Evolutionary conservation across 2,113 vertebrate genomes (phyloP), one percentile per base, ranked within the genome.

Genomic region (Scomber japonicus): DNA sequence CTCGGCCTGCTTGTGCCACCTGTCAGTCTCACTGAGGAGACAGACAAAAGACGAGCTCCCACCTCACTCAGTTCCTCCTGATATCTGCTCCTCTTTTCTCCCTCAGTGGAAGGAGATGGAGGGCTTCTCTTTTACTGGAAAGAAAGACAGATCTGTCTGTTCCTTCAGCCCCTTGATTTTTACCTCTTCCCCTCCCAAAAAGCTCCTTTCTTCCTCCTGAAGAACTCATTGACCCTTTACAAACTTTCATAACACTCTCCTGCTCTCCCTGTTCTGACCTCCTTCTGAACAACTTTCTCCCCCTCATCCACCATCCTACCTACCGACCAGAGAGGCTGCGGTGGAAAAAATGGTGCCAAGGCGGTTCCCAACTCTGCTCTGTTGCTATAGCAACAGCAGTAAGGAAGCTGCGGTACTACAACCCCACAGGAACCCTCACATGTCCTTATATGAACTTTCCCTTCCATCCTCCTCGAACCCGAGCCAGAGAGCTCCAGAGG

Each of bases 241-340:
- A 31, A 79, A 80, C 48, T n/a, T 31, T 57, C 56, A 65, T 16
- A 27, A 63, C 30, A 9, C 74, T 60, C 77, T 54, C 27, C 55
- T 84, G 12, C 60, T 83, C 45, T 74, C 54, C 62, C 62, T 10
- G 69, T 73, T 75, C 75, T 79, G 27, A 76, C 24, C 66, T 74
- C 50, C 50, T 65, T 72, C 67, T 56, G 7, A 45, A 53, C 62
- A 59, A 50, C 66, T 24, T 48, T 40, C 21, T 50, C 68, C 65
- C 78, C 40, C 14, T 75, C 57, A n/a, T 57, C 71, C 80, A 46
- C 70, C 81, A 56, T 66, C 90, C 91, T 83, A 71, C 48, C 87
- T 90, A 94, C 90, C 87, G 93, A 95, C 83, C 91, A 91, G 94
- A 94, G 94, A 93, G 94, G 92, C 95, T 95, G 94, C 94, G 89